Conservation (phyloP, 2,797 vertebrate genomes). For the Momotus momota region DNA sequence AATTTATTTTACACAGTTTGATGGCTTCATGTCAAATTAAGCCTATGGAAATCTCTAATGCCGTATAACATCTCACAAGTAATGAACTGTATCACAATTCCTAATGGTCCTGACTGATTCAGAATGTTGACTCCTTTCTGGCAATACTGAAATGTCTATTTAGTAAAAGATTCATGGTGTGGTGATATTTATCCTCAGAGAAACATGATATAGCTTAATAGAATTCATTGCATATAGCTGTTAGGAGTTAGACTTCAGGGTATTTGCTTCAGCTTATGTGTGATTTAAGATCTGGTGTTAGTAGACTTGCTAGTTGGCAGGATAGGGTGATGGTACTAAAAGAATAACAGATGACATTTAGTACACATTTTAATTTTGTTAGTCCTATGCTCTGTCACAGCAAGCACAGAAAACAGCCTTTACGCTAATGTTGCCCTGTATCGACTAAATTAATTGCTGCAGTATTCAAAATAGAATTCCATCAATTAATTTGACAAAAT, state of each 20-base stretch:
- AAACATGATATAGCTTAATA: slow-evolving; percentile 54
- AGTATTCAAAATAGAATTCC: slow-evolving; percentile 52
- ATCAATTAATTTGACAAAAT: slow-evolving; percentile 49
- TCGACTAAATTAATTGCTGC: slow-evolving; percentile 31
- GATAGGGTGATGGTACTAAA: neutral
- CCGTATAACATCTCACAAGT: neutral
- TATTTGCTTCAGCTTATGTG: slow-evolving; percentile 30
- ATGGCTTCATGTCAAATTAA: slow-evolving; percentile 53
- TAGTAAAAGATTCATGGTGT: slow-evolving; percentile 45
- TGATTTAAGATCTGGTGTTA: slow-evolving; percentile 39
- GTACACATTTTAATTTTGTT: slow-evolving; percentile 32
- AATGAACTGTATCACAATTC: slow-evolving; percentile 56
- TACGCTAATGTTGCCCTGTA: neutral
- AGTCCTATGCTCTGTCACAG: slow-evolving; percentile 16
- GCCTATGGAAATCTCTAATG: neutral
- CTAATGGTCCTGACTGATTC: slow-evolving; percentile 40
- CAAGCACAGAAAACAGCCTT: slow-evolving; percentile 25
- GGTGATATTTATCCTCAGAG: slow-evolving; percentile 54
- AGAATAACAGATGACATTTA: slow-evolving; percentile 16
- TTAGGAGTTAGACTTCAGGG: slow-evolving; percentile 34
- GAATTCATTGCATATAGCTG: slow-evolving; percentile 38
- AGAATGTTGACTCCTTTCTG: slow-evolving; percentile 30
- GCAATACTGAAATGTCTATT: slow-evolving; percentile 62
- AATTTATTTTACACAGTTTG: slow-evolving; percentile 29
- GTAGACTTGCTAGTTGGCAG: neutral